Base-by-base conservation (phyloP, 2,797 vertebrate genomes). In the Manis javanica region DNA sequence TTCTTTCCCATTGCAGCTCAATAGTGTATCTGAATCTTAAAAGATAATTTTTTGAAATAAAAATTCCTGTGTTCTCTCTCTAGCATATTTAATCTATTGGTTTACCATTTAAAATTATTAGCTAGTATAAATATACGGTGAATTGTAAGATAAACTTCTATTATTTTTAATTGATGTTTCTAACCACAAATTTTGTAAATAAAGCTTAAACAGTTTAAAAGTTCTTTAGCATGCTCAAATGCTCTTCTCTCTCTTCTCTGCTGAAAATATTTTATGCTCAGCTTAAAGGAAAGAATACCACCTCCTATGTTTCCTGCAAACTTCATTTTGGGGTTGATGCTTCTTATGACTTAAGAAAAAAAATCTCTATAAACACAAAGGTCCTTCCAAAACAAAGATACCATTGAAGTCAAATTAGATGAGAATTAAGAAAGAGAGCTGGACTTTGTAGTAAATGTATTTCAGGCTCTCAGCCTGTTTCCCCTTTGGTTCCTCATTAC, bases 11-110 rank as follows among this genome's bases (percentile, higher is more conserved):
- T 72, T 85, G 16, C 8, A 77, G 23, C 7, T 87, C 89, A 95
- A 55, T 23, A 75, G 7, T 77, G n/a, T 16, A 87, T 85, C 89
- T 81, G 46, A 92, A 91, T 85, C 39, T 96, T 94, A 82, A 87
- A 87, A 82, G 29, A 69, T 83, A 79, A 86, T 87, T 86, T 18
- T 81, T 77, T 72, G 34, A 95, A 79, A 94, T 92, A 94, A 95
- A 46, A 87, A 87, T 49, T 84, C 16, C 5, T 26, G 42, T 24
- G 7, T 7, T 83, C 21, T 84, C 84, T 82, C 42, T 83, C 68
- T 69, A 90, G 82, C 15, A 78, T 64, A 87, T 71, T 77, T 91
- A 31, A 64, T 77, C 31, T 46, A 19, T 24, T 72, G 34, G 3
- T 49, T 96, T 53, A 84, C 23, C 15, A 61, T 59, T 95, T 92